A percentile compares a stretch with the other conserved stretches of the same genome.
These are phyloP conservation scores for Prietella phreatophila DNA, from an alignment of 2,113 vertebrate species.

Conservation along the genomic window DNA sequence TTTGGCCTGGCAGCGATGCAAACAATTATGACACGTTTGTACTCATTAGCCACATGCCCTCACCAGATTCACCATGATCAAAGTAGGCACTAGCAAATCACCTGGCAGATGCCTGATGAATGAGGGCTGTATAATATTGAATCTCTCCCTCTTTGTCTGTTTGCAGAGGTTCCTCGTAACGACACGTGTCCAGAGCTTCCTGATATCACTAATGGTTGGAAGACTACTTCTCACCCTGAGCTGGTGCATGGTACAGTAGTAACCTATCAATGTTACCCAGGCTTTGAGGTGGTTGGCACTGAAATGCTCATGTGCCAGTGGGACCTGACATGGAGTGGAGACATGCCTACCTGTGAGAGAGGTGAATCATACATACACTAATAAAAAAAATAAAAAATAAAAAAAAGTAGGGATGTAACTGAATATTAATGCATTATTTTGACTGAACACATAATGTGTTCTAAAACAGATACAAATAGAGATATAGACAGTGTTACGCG, in stretches of 20 bases:
- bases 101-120: slow-evolving; percentile 41
- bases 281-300: slow-evolving; percentile 83
- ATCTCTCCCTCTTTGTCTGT: not conserved
- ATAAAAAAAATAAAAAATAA: slow-evolving; percentile 12
- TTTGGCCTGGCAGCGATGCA: slow-evolving; percentile 45
- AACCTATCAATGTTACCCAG: slow-evolving; percentile 94
- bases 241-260: slow-evolving; percentile 90
- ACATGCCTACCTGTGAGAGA: slow-evolving; percentile 85
- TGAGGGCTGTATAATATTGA: slow-evolving; percentile 4
- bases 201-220: slow-evolving; percentile 92
- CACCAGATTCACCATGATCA: slow-evolving; percentile 37
- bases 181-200: slow-evolving; percentile 94
- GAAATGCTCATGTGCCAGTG: slow-evolving; percentile 95
- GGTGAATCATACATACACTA: slow-evolving; percentile 68
- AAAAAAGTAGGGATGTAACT: not conserved
- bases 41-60: slow-evolving; percentile 56
- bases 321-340: slow-evolving; percentile 94
- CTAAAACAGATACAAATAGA: not conserved
- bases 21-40: slow-evolving; percentile 60
- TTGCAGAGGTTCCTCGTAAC: slow-evolving; percentile 87
- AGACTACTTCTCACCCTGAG: slow-evolving; percentile 88
- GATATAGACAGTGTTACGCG: too few relatives aligned
- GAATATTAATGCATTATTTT: not conserved
- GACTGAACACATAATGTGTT: not conserved
- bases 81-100: slow-evolving; percentile 46